These are phyloP conservation scores for Hiodon alosoides DNA, from an alignment of 2,113 vertebrate genomes.

Conservation along the genomic window DNA sequence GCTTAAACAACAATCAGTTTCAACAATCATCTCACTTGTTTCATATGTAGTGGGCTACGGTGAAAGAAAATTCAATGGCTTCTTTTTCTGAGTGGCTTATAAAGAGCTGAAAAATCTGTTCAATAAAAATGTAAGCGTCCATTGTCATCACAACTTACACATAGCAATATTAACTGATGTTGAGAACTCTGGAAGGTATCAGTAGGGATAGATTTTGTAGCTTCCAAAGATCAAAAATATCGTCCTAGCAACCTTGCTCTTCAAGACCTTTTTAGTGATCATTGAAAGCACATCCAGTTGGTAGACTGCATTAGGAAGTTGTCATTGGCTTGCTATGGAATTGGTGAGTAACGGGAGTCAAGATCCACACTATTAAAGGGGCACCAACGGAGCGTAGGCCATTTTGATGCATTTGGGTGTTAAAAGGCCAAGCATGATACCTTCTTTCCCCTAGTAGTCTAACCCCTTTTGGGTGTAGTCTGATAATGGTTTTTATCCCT, in stretches of 20 bases:
- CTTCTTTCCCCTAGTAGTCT: background rate
- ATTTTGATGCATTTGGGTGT: constrained; percentile 6
- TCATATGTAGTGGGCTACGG: no score
- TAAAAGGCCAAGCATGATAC: background rate
- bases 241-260: constrained; percentile 1
- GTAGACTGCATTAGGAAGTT: constrained; percentile 11
- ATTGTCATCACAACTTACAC: no score
- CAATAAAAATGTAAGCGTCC: no score
- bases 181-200: no score
- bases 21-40: no score
- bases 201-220: background rate
- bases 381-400: background rate
- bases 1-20: no score
- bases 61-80: no score
- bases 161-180: no score
- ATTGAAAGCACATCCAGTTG: constrained; percentile 1
- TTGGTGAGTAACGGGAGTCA: background rate
- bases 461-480: background rate
- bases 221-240: background rate
- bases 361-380: background rate
- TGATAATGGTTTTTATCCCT: background rate
- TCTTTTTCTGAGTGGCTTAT: no score
- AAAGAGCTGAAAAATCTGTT: no score
- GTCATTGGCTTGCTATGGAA: background rate
- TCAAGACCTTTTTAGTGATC: constrained; percentile 11